These are phyloP conservation scores for Pelecanoides urinatrix DNA, from an alignment of 2,113 vertebrate species.

Conservation along the genomic window DNA sequence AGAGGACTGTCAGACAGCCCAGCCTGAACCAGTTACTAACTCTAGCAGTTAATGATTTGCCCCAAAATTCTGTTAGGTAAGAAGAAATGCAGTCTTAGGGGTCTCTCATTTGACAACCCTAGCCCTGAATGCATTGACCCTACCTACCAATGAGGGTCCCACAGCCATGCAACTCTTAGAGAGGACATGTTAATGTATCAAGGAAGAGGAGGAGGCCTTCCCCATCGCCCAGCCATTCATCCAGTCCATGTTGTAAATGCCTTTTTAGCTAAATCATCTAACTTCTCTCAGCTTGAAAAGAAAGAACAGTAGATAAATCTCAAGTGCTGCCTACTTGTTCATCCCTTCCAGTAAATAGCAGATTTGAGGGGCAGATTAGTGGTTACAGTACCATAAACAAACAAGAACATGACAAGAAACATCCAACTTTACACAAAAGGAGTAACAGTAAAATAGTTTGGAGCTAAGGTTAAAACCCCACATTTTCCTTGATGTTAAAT, in stretches of 20 bases:
- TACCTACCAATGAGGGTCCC: neutral
- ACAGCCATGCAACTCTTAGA: neutral
- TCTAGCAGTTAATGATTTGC: neutral
- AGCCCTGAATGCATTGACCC: neutral
- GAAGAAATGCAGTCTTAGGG: neutral
- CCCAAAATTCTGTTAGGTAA: neutral
- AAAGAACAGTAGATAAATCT: neutral
- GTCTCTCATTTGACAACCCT: neutral
- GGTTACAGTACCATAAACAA: neutral
- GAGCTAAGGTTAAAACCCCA: neutral
- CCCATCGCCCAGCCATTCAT: neutral
- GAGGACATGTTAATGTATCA: accelerated
- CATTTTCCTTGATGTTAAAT: neutral
- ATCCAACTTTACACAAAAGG: neutral
- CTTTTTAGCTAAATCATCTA: neutral
- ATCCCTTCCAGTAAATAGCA: neutral
- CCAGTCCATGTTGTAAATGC: neutral
- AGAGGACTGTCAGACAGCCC: neutral
- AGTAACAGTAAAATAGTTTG: neutral
- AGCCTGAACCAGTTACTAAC: neutral
- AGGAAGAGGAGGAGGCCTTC: neutral
- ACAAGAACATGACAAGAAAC: neutral
- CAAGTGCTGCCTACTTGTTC: neutral
- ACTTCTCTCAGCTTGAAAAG: neutral
- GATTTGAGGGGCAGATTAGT: neutral